Evolutionary conservation across 1,140 invertebrate species (phyloP).

Genomic region (Drosophila ambigua): DNA sequence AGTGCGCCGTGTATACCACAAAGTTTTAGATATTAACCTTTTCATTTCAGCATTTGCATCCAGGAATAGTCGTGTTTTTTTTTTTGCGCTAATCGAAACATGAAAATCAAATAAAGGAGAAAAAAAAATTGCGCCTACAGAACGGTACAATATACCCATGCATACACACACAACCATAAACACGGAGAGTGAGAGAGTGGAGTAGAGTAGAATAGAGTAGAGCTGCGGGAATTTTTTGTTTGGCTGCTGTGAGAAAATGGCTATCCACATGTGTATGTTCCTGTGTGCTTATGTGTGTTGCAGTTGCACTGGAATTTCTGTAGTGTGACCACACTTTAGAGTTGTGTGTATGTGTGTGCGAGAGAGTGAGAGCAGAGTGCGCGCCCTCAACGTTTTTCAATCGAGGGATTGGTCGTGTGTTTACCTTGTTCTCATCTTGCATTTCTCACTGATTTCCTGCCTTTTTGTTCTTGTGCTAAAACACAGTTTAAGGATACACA

Average conservation of each 20-base stretch:
- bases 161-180: constrained; percentile 23
- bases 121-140: constrained; percentile 2
- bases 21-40: constrained; percentile 39
- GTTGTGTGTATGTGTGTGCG: constrained; percentile 4
- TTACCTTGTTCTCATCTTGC: neutral
- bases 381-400: constrained; percentile 36
- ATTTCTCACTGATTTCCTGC: no score
- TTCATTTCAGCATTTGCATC: constrained; percentile 12
- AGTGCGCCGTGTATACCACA: constrained; percentile 44
- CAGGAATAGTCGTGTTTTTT: neutral
- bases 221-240: constrained; percentile 42
- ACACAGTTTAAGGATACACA: no score
- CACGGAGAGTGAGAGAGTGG: neutral
- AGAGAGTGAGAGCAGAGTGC: constrained; percentile 37
- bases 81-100: no score
- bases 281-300: constrained; percentile 31
- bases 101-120: constrained; percentile 6
- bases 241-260: constrained; percentile 6
- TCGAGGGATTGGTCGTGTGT: constrained; percentile 13
- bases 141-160: constrained; percentile 35
- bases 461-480: constrained; percentile 16
- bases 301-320: constrained; percentile 54
- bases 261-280: neutral
- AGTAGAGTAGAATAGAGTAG: no score
- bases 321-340: constrained; percentile 37